Conservation (phyloP, 2,797 vertebrate species). For the Ciconia nigra region DNA sequence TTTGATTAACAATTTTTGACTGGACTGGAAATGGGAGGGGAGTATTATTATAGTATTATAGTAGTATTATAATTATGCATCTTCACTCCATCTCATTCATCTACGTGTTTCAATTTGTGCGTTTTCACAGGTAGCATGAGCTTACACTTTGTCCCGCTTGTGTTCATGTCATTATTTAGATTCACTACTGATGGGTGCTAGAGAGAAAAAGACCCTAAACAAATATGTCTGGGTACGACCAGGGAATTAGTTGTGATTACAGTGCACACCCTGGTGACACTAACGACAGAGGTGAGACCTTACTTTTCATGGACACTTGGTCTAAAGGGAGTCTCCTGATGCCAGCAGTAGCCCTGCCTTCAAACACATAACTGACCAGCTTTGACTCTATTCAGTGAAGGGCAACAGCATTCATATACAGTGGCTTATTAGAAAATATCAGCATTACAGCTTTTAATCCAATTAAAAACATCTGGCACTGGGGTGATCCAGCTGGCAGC, state of each 20-base stretch:
- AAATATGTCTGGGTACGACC: not conserved
- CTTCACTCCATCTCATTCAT: not conserved
- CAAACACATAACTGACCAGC: not conserved
- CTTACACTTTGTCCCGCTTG: not conserved
- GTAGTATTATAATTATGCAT: too few species aligned
- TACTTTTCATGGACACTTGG: not conserved
- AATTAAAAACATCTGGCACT: conserved; percentile 48
- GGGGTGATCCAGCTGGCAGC: conserved; percentile 42
- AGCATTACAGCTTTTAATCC: conserved; percentile 28
- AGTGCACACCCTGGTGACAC: not conserved
- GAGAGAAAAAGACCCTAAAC: not conserved
- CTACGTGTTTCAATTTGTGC: not conserved
- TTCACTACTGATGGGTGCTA: not conserved
- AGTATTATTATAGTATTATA: too few species aligned
- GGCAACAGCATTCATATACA: not conserved
- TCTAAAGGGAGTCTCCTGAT: not conserved
- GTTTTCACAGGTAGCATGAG: not conserved
- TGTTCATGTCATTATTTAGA: not conserved
- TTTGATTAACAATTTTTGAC: not conserved
- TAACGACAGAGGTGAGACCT: not conserved
- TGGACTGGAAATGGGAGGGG: not conserved
- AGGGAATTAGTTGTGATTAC: not conserved
- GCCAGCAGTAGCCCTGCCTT: not conserved
- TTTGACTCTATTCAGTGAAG: conserved; percentile 1
- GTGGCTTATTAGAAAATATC: conserved; percentile 12